Evolutionary conservation across 2,888 invertebrate genomes (phyloP).

Genomic region (Amblyteles armatorius): DNA sequence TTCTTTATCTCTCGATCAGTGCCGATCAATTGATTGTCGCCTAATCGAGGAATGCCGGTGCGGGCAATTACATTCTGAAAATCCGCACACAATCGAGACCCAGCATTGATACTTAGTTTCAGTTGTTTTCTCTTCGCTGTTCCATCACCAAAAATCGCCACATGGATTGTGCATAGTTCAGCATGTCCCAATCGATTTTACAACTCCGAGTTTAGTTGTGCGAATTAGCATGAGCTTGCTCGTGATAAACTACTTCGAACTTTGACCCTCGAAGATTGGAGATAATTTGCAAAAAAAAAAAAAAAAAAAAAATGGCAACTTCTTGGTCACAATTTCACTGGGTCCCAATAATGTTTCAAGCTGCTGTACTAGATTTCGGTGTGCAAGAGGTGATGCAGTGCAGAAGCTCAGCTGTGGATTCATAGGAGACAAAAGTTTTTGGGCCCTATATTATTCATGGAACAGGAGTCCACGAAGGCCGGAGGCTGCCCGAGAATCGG

Average conservation of each 20-base stretch:
- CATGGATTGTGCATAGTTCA: neutral
- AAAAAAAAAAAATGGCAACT: neutral
- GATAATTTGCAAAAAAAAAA: constrained; percentile 17
- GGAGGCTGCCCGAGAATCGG: constrained; percentile 68
- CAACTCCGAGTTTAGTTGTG: constrained; percentile 4
- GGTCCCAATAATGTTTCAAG: neutral
- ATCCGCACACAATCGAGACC: constrained; percentile 56
- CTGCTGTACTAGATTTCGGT: neutral
- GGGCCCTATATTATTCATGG: constrained; percentile 64
- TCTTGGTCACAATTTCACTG: neutral
- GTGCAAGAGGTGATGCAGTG: constrained; percentile 57
- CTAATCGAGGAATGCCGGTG: constrained; percentile 39
- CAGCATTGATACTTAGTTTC: neutral
- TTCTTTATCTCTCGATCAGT: constrained; percentile 3
- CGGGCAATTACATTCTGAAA: constrained; percentile 59
- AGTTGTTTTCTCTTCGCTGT: neutral
- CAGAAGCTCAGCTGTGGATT: constrained; percentile 18
- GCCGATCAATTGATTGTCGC: neutral
- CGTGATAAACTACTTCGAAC: constrained; percentile 2
- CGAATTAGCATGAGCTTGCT: constrained; percentile 8
- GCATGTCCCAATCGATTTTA: neutral
- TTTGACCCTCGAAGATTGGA: neutral
- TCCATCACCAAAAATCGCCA: neutral
- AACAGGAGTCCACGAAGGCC: constrained; percentile 48
- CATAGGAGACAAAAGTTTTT: constrained; percentile 41